phyloP scores from a whole-genome alignment of 37 sponge, comb jelly and placozoan species.

The Ephydatia muelleri region DNA sequence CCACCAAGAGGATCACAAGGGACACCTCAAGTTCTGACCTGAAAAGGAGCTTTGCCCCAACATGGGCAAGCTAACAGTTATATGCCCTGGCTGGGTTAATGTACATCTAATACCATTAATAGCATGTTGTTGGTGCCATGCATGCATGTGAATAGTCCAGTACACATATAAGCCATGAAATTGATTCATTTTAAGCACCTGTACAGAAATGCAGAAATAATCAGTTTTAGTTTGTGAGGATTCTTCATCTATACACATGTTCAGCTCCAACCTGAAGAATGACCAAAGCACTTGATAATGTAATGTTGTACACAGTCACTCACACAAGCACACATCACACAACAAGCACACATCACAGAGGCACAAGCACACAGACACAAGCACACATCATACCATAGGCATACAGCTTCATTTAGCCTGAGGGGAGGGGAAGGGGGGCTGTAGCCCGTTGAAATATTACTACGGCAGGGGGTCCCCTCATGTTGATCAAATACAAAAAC shows the following conservation, averaged over 20 bases:
- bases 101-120: constrained; percentile 1
- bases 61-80: constrained; percentile 1
- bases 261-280: background rate
- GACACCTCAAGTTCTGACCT: background rate
- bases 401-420: constrained; percentile 1
- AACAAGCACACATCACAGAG: constrained; percentile 1
- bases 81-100: background rate
- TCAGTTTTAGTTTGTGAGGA: background rate
- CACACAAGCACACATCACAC: background rate
- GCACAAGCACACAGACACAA: constrained; percentile 1
- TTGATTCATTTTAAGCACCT: background rate
- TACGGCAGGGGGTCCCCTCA: constrained; percentile 1
- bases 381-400: background rate
- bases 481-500: background rate
- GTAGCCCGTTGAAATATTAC: background rate
- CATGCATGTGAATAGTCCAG: constrained; percentile 1
- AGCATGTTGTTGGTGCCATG: constrained; percentile 1
- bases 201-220: background rate
- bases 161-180: constrained; percentile 1
- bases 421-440: background rate
- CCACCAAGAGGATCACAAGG: background rate
- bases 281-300: background rate
- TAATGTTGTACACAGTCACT: background rate
- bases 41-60: constrained; percentile 1
- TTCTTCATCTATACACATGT: constrained; percentile 1